These are phyloP conservation scores for Nannospalax galili DNA, from an alignment of 2,113 vertebrate species.

Conservation along the genomic window DNA sequence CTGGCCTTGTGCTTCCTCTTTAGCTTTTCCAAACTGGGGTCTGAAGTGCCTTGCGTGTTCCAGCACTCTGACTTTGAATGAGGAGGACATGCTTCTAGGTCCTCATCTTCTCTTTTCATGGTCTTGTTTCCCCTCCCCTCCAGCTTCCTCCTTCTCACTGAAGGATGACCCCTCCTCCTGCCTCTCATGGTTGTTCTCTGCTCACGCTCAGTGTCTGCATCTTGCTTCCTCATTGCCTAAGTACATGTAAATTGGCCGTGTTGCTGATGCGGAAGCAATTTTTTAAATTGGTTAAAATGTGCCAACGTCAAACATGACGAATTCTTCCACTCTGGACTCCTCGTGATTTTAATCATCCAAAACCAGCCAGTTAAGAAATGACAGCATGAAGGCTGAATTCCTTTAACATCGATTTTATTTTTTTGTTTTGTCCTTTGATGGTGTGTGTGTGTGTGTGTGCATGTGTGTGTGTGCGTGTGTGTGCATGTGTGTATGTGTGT, in stretches of 20 bases:
- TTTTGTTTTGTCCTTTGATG: slow-evolving; percentile 26
- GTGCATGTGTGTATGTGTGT: background rate
- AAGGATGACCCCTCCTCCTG: background rate
- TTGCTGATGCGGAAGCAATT: slow-evolving; percentile 80
- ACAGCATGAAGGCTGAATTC: slow-evolving; percentile 51
- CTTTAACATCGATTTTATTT: slow-evolving; percentile 26
- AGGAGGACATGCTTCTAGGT: background rate
- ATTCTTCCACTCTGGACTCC: slow-evolving; percentile 78
- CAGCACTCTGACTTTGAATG: background rate
- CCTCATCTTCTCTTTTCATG: background rate
- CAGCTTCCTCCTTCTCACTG: background rate
- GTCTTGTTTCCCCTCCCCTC: background rate
- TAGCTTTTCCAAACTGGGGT: background rate
- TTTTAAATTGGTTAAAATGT: slow-evolving; percentile 80
- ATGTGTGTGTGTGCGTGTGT: background rate
- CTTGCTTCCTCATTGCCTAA: slow-evolving; percentile 76
- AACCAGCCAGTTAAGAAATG: slow-evolving; percentile 70
- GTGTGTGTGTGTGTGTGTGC: background rate
- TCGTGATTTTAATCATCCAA: slow-evolving; percentile 78
- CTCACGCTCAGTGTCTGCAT: slow-evolving; percentile 65
- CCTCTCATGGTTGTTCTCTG: slow-evolving; percentile 46
- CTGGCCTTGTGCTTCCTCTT: background rate
- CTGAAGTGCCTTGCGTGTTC: background rate
- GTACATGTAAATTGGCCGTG: slow-evolving; percentile 78
- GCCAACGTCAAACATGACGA: slow-evolving; percentile 79